phyloP scores from a whole-genome alignment of 2,113 vertebrate genomes.

The Panurus biarmicus region DNA sequence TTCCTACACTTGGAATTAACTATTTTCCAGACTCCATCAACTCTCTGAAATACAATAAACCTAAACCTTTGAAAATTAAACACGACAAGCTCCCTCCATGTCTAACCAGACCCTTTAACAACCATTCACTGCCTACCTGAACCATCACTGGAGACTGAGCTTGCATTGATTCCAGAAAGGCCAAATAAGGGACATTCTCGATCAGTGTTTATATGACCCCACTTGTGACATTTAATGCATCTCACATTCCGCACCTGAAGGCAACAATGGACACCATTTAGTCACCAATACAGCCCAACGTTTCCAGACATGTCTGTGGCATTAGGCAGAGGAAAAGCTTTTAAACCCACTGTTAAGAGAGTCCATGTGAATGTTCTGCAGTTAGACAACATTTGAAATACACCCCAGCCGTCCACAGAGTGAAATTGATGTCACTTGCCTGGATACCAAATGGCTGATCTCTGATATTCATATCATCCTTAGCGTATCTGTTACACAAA shows the following conservation, averaged over 20 bases:
- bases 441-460: conserved; percentile 99
- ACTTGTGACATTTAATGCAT: conserved; percentile 98
- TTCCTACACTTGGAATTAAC: background rate
- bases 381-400: conserved; percentile 16
- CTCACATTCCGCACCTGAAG: conserved; percentile 93
- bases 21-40: background rate
- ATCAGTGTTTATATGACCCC: conserved; percentile 98
- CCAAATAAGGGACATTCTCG: conserved; percentile 95
- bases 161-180: conserved; percentile 98
- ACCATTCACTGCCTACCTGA: conserved; percentile 37
- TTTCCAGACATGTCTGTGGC: background rate
- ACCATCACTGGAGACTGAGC: conserved; percentile 84
- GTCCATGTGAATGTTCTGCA: background rate
- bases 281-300: background rate
- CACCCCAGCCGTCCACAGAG: conserved; percentile 25
- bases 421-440: conserved; percentile 70
- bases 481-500: conserved; percentile 84
- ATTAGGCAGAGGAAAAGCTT: background rate
- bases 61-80: background rate
- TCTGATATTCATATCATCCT: conserved; percentile 98
- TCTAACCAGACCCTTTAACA: background rate
- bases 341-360: conserved; percentile 17
- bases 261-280: background rate
- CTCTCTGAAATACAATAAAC: background rate
- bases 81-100: background rate